These are phyloP conservation scores for Holothuria scabra DNA, from an alignment of 53 echinoderm and acorn worm species.

Conservation along the genomic window DNA sequence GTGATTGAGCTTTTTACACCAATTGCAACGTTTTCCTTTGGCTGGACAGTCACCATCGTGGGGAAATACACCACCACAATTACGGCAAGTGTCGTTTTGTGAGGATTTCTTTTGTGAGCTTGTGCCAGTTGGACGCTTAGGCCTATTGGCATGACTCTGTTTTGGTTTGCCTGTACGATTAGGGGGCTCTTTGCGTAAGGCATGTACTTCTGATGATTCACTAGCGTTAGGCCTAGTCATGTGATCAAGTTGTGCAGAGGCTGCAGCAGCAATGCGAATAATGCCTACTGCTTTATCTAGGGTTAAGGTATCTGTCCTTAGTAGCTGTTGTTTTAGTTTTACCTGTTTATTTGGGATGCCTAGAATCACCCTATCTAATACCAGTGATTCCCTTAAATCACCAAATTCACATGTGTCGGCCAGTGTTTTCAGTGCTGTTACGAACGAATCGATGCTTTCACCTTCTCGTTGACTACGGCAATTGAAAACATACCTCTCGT, in stretches of 20 bases:
- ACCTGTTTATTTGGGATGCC: too few relatives aligned
- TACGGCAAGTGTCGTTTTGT: not conserved
- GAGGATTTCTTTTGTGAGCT: not conserved
- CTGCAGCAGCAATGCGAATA: constrained; percentile 6
- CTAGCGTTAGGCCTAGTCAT: not conserved
- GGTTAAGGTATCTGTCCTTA: constrained; percentile 45
- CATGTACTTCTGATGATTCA: not conserved
- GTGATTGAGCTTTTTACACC: constrained; percentile 38
- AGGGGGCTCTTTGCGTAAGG: not conserved
- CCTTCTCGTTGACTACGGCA: too few relatives aligned
- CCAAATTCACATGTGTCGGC: too few relatives aligned
- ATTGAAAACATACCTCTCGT: too few relatives aligned
- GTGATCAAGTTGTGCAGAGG: constrained; percentile 8
- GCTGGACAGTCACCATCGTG: constrained; percentile 53
- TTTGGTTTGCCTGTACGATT: not conserved
- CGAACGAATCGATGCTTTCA: too few relatives aligned
- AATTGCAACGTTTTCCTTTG: constrained; percentile 40
- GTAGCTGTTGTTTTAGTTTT: too few relatives aligned
- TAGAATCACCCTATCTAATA: too few relatives aligned
- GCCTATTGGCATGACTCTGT: too few relatives aligned
- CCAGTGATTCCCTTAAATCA: too few relatives aligned
- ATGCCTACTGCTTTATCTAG: constrained; percentile 45
- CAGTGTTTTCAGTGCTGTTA: too few relatives aligned
- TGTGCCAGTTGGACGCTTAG: not conserved
- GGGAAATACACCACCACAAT: constrained; percentile 50